Base-by-base conservation (phyloP, 2,888 invertebrate species). In the Actias luna region DNA sequence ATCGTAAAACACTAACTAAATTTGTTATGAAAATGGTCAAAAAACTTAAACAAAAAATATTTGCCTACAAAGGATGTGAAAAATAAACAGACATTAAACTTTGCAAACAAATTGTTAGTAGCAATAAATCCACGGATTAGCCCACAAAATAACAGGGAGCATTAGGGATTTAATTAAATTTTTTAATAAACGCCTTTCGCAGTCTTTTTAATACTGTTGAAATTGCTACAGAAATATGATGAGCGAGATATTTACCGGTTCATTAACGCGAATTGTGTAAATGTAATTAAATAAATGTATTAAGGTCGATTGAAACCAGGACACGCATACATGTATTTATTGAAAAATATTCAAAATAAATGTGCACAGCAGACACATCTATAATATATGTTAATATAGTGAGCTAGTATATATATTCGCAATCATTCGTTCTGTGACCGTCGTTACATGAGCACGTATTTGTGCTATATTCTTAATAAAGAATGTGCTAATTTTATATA, bases 61-160 rank as follows among this genome's bases (percentile, higher is more conserved):
- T 55, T 55, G n/a, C n/a, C n/a, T 14, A 16, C 55, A 29, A 27
- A 55, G 55, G 29, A 50, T n/a, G 46, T 25, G 46, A 55, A 55
- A 29, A 29, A 55, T 29, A 29, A 55, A 55, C 29, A n/a, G 5
- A 55, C 55, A 29, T 29, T 16, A 22, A 25, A 25, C 46, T 10
- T 25, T 25, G 46, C 12, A 22, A 50, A 50, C 46, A 29, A 29
- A 27, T 55, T 55, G n/a, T 55, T 55, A 55, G 29, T 55, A 29
- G 16, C 27, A n/a, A 29, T 55, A 55, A 55, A 55, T 55, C 55
- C 29, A 29, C n/a, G 29, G 55, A 55, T 55, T 55, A 55, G 1
- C 1, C 2, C 55, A 7, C 29, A 55, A 29, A 27, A n/a, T 29
- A 55, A 29, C 55, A n/a, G 29, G 29, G 29, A 29, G 29, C n/a